A percentile compares a stretch with the other conserved stretches of the same genome.
Evolutionary conservation across 1,140 invertebrate species (phyloP).

Genomic region (Drosophila biarmipes): DNA sequence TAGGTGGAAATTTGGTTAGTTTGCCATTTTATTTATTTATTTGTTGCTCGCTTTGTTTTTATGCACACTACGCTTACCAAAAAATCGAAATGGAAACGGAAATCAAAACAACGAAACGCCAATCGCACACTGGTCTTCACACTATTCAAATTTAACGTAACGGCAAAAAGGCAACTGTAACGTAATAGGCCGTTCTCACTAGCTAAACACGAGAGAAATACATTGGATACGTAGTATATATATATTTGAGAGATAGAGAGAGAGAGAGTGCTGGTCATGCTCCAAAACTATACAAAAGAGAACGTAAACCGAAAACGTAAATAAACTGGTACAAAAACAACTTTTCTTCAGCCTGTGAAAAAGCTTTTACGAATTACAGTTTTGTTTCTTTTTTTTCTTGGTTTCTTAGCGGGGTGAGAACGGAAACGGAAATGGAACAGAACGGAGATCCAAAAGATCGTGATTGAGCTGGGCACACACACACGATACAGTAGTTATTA

Average conservation of each 20-base stretch:
- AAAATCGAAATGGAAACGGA: conserved; percentile 45
- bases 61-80: conserved; percentile 84
- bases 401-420: conserved; percentile 38
- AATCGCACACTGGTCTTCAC: conserved; percentile 67
- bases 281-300: conserved; percentile 71
- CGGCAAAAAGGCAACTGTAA: conserved; percentile 28
- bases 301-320: conserved; percentile 67
- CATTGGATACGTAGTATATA: conserved; percentile 56
- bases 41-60: conserved; percentile 72
- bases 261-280: conserved; percentile 73
- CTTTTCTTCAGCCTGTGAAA: conserved; percentile 40
- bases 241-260: conserved; percentile 44
- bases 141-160: conserved; percentile 67
- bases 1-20: conserved; percentile 77
- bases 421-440: conserved; percentile 29
- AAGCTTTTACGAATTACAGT: conserved; percentile 44
- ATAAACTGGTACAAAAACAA: conserved; percentile 46
- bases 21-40: conserved; percentile 81
- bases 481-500: conserved; percentile 16
- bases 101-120: conserved; percentile 60
- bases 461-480: conserved; percentile 38
- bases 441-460: conserved; percentile 29
- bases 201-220: conserved; percentile 75
- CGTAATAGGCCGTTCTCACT: conserved; percentile 66
- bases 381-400: conserved; percentile 7